Percentiles rank a stretch among this genome's conserved stretches.
These are phyloP conservation scores for Ectemnius cavifrons DNA, from an alignment of 2,888 invertebrate species.

Conservation along the genomic window DNA sequence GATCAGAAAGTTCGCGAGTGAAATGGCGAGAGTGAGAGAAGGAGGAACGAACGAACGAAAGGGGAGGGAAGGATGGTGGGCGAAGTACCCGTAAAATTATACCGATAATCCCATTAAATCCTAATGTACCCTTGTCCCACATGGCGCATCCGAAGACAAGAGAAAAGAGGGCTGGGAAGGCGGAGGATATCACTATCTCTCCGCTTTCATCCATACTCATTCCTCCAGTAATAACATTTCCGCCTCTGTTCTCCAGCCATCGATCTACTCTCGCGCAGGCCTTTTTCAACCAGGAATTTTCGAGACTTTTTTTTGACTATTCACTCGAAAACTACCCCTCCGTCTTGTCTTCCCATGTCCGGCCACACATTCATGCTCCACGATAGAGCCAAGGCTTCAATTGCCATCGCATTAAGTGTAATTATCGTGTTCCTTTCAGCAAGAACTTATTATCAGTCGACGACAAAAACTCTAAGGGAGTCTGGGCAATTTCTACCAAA, in stretches of 20 bases:
- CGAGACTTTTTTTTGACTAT: slow-evolving; percentile 2
- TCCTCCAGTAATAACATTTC: slow-evolving; percentile 23
- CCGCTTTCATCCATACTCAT: slow-evolving; percentile 10
- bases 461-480: background rate
- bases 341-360: no score
- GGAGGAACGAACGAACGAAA: no score
- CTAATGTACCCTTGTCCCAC: slow-evolving; percentile 32
- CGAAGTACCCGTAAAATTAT: slow-evolving; percentile 37
- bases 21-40: no score
- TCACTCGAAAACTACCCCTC: no score
- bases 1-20: slow-evolving; percentile 26
- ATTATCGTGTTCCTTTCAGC: background rate
- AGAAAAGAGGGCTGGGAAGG: background rate
- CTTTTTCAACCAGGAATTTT: slow-evolving; percentile 10
- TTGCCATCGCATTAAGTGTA: slow-evolving; percentile 3
- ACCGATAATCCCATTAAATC: slow-evolving; percentile 42
- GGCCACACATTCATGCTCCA: no score
- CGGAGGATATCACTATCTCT: background rate
- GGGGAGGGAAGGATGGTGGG: background rate
- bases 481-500: no score
- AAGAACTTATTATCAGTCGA: background rate
- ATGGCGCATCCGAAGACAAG: slow-evolving; percentile 27
- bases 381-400: background rate
- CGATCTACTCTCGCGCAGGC: background rate
- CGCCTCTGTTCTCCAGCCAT: background rate